A percentile compares a stretch with the other conserved stretches of the same genome.
phyloP scores from a whole-genome alignment of 2,888 invertebrate genomes.

The Lampropteryx suffumata region DNA sequence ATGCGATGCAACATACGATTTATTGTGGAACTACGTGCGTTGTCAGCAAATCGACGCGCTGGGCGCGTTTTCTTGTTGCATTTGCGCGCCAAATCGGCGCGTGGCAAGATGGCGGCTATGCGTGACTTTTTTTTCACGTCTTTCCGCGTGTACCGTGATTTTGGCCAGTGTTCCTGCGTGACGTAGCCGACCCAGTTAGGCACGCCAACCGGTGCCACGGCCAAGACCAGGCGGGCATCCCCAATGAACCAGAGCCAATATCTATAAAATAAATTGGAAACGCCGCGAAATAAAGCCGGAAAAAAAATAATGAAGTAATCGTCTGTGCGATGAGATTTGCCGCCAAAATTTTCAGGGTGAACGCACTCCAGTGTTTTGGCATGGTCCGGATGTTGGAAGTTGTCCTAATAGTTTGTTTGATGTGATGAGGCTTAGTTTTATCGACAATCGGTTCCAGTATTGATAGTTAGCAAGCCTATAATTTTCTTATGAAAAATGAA shows the following conservation, averaged over 20 bases:
- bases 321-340: constrained; percentile 61
- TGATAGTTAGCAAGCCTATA: constrained; percentile 28
- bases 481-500: too few relatives aligned
- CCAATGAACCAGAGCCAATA: constrained; percentile 81
- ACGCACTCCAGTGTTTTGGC: constrained; percentile 80
- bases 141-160: constrained; percentile 77
- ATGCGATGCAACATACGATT: constrained; percentile 74
- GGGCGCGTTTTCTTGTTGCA: constrained; percentile 40
- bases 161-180: constrained; percentile 77
- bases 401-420: constrained; percentile 75
- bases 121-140: constrained; percentile 63
- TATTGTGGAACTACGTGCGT: constrained; percentile 77
- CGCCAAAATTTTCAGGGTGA: constrained; percentile 76
- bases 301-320: constrained; percentile 77
- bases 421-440: constrained; percentile 67
- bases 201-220: constrained; percentile 79
- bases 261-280: constrained; percentile 82
- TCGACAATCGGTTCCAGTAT: constrained; percentile 37
- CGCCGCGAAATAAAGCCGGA: constrained; percentile 62
- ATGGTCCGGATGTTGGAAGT: constrained; percentile 64
- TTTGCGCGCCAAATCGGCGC: constrained; percentile 58
- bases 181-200: constrained; percentile 79
- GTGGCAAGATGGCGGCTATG: constrained; percentile 67
- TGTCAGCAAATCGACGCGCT: constrained; percentile 56
- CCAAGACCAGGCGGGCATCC: constrained; percentile 80